A percentile compares a stretch with the other conserved stretches of the same genome.
Evolutionary conservation across 2,113 vertebrate species (phyloP).

Genomic region (Sinosuthora webbiana): DNA sequence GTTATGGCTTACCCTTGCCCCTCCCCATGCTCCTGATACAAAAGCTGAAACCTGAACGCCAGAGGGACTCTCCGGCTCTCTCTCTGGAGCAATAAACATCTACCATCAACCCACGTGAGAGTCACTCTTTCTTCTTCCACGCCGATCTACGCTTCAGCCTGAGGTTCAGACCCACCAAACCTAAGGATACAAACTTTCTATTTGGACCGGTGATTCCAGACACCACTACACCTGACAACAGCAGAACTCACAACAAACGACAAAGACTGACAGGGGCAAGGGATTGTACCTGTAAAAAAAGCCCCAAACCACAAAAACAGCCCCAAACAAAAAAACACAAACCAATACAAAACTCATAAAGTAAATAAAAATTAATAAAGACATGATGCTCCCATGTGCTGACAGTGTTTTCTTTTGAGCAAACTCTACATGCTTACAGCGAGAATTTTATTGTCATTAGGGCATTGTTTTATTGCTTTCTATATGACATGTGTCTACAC

Average conservation of each 20-base stretch:
- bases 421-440: not conserved
- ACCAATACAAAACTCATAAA: not conserved
- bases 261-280: rapidly evolving
- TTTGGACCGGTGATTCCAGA: no score
- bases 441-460: not conserved
- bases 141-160: no score
- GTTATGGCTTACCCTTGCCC: no score
- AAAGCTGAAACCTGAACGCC: no score
- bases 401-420: not conserved
- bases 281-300: not conserved
- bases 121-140: no score
- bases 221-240: no score
- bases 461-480: not conserved
- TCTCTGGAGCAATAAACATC: no score
- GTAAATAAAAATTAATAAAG: not conserved
- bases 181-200: no score
- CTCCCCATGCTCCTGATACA: no score
- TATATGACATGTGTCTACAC: not conserved
- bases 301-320: not conserved
- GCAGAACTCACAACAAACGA: not conserved
- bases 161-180: no score
- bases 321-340: not conserved
- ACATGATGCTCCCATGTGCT: not conserved
- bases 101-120: no score
- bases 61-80: no score